phyloP scores from a whole-genome alignment of 2,797 vertebrate genomes.

The Malurus leucopterus region DNA sequence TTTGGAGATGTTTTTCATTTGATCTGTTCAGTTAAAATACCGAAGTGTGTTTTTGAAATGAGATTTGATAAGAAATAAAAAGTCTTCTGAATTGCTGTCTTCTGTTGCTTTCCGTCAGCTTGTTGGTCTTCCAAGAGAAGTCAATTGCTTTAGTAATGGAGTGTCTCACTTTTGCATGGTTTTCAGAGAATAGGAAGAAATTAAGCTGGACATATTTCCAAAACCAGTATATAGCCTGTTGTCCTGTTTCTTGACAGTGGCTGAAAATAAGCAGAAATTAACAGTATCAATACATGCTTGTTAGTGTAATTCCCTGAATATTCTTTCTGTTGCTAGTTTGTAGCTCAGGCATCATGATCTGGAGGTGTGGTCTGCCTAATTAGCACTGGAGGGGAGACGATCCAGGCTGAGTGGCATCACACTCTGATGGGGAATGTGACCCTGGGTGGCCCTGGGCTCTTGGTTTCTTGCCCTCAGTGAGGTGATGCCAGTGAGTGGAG shows the following conservation, averaged over 20 bases:
- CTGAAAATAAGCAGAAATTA: background rate
- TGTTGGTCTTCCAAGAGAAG: background rate
- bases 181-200: background rate
- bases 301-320: background rate
- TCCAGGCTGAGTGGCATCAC: background rate
- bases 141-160: background rate
- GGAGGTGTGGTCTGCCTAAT: background rate
- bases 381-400: rapidly evolving
- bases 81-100: background rate
- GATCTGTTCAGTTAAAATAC: background rate
- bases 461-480: rapidly evolving
- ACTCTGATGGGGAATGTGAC: background rate
- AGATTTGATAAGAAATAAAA: background rate
- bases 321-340: background rate
- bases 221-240: background rate
- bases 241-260: background rate
- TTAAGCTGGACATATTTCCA: background rate
- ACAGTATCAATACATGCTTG: background rate
- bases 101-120: background rate
- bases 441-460: rapidly evolving
- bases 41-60: background rate
- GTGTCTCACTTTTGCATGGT: background rate
- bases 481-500: rapidly evolving
- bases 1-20: background rate
- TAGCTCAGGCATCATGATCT: background rate